Evolutionary conservation across 2,888 invertebrate genomes (phyloP), one percentile per base, ranked within the genome.

Genomic region (Phrixothrix hirtus): DNA sequence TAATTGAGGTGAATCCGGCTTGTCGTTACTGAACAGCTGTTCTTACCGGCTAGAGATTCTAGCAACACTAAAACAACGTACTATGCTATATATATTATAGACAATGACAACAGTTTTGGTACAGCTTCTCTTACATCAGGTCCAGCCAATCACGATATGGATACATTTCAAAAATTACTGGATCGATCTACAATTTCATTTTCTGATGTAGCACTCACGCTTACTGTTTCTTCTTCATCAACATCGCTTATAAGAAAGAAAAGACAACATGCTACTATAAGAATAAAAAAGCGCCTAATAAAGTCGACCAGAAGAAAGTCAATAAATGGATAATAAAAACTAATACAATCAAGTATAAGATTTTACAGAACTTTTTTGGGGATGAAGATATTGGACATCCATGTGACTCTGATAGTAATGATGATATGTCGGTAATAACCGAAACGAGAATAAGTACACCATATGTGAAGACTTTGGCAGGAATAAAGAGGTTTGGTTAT

Each of bases 21-120:
- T 60, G 58, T 58, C 47, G 54, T 57, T 55, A 38, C 53, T 60
- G 56, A 61, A 62, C 54, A 54, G 59, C 59, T 59, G 49, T 61
- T 57, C 58, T 62, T 41, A 62, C 48, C 46, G 46, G 59, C 32
- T 11, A 32, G 32, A 32, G 2, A 11, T 32, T 14, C 12, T 32
- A 12, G 14, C 7, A 32, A 12, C 32, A 4, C 12, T 12, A 7
- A 7, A 27, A 27, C 4, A 27, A 21, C 4, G 25, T 10, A 27
- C n/a, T n/a, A n/a, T n/a, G n/a, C n/a, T n/a, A n/a, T n/a, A n/a
- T n/a, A n/a, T n/a, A n/a, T n/a, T n/a, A n/a, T n/a, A n/a, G n/a
- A n/a, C n/a, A n/a, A n/a, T n/a, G n/a, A n/a, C n/a, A n/a, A n/a
- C n/a, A n/a, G n/a, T n/a, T n/a, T n/a, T n/a, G n/a, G n/a, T n/a